Evolutionary conservation across 1,140 invertebrate genomes (phyloP).

Genomic region (Brevipalpus yothersi): DNA sequence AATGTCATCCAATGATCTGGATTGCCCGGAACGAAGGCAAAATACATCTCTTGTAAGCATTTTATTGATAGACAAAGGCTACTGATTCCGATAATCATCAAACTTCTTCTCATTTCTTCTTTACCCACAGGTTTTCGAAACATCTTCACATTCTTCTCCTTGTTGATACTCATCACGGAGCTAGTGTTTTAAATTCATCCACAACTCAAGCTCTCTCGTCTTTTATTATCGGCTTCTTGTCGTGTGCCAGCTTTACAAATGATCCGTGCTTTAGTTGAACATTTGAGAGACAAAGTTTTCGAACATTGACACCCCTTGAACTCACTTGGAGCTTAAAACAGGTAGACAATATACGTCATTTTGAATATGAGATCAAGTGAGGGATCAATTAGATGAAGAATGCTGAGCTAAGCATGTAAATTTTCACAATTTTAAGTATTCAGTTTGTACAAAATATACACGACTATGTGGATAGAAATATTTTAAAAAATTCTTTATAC

Average conservation of each 20-base stretch:
- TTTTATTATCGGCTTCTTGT: slow-evolving; percentile 58
- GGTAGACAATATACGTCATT: slow-evolving; percentile 72
- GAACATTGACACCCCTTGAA: slow-evolving; percentile 65
- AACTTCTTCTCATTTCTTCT: neutral
- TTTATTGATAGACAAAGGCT: too few species aligned
- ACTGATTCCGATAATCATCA: too few species aligned
- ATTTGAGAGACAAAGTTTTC: slow-evolving; percentile 74
- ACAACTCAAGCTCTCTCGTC: slow-evolving; percentile 25
- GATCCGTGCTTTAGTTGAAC: slow-evolving; percentile 72
- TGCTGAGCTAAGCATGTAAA: too few species aligned
- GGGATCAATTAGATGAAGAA: slow-evolving; percentile 89
- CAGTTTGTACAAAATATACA: too few species aligned
- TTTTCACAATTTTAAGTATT: too few species aligned
- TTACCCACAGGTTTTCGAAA: slow-evolving; percentile 40
- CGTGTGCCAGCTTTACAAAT: slow-evolving; percentile 66
- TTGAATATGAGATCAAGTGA: slow-evolving; percentile 76
- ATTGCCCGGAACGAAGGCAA: too few species aligned
- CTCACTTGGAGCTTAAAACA: slow-evolving; percentile 76
- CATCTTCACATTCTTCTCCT: slow-evolving; percentile 22
- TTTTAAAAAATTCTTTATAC: too few species aligned
- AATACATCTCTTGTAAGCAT: too few species aligned
- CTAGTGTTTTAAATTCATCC: neutral
- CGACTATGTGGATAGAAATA: too few species aligned
- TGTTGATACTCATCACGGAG: neutral
- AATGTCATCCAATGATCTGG: too few species aligned